Conservation (phyloP, 2,797 vertebrate species). For the Enteromius argenteus region DNA sequence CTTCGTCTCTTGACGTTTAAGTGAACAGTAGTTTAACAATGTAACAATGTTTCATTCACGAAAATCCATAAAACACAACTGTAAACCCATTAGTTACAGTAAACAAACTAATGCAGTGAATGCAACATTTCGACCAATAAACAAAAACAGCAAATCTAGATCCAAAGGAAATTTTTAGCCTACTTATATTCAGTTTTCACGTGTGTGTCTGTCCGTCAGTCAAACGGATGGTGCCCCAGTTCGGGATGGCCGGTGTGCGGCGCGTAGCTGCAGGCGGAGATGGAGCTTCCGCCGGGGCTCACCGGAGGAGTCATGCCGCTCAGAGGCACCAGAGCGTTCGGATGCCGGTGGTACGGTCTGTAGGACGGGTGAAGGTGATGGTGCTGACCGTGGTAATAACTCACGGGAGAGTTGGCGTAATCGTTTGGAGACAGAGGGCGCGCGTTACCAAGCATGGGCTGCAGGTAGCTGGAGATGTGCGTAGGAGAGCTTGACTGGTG, state of each 20-base stretch:
- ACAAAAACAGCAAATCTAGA: background rate
- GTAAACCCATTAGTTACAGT: background rate
- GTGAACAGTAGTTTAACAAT: background rate
- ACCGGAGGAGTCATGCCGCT: conserved; percentile 68
- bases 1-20: background rate
- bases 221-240: conserved; percentile 29
- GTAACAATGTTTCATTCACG: background rate
- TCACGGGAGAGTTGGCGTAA: conserved; percentile 60
- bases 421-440: conserved; percentile 65
- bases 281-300: conserved; percentile 66
- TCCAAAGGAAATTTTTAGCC: background rate
- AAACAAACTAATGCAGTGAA: background rate
- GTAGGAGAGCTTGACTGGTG: conserved; percentile 57
- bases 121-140: background rate
- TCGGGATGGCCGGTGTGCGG: conserved; percentile 56
- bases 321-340: conserved; percentile 71
- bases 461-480: conserved; percentile 57
- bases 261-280: conserved; percentile 64
- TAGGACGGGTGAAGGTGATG: conserved; percentile 68
- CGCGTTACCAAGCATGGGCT: conserved; percentile 54
- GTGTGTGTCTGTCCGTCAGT: conserved; percentile 29
- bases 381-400: conserved; percentile 62
- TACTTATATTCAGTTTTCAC: conserved; percentile 12
- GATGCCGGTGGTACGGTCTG: conserved; percentile 64
- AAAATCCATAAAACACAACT: background rate